These are phyloP conservation scores for Lophius piscatorius DNA, from an alignment of 2,113 vertebrate species.

Conservation along the genomic window DNA sequence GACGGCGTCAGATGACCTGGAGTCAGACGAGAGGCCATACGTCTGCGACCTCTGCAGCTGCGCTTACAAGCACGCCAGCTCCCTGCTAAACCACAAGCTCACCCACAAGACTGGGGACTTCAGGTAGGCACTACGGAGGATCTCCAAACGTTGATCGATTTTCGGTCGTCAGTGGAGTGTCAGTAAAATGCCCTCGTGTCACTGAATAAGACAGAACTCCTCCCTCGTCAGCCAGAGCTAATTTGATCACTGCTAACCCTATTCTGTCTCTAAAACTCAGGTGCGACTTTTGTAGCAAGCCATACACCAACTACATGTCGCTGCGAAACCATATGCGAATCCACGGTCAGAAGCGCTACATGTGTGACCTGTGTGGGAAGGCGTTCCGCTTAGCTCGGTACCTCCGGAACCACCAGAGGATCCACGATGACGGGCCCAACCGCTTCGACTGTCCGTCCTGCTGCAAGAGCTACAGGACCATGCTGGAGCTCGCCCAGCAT, in stretches of 20 bases:
- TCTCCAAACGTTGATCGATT: too few relatives aligned
- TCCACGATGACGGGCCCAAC: slow-evolving; percentile 81
- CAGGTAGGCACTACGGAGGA: too few relatives aligned
- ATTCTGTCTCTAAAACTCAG: slow-evolving; percentile 25
- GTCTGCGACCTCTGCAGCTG: slow-evolving; percentile 82
- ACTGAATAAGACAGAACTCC: too few relatives aligned
- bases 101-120: slow-evolving; percentile 82
- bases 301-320: slow-evolving; percentile 84
- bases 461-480: slow-evolving; percentile 84
- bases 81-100: slow-evolving; percentile 82
- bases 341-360: slow-evolving; percentile 82
- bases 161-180: too few relatives aligned
- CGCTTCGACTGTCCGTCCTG: slow-evolving; percentile 86
- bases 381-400: slow-evolving; percentile 83
- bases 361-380: slow-evolving; percentile 83
- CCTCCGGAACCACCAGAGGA: slow-evolving; percentile 83
- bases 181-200: too few relatives aligned
- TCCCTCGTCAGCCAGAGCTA: too few relatives aligned
- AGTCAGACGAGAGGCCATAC: slow-evolving; percentile 78
- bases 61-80: slow-evolving; percentile 81
- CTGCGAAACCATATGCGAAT: slow-evolving; percentile 83
- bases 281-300: slow-evolving; percentile 84
- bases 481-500: slow-evolving; percentile 80
- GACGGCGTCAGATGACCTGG: slow-evolving; percentile 57
- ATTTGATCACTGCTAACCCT: background rate